These are phyloP conservation scores for Polypterus senegalus DNA, from an alignment of 2,113 vertebrate species.

Conservation along the genomic window DNA sequence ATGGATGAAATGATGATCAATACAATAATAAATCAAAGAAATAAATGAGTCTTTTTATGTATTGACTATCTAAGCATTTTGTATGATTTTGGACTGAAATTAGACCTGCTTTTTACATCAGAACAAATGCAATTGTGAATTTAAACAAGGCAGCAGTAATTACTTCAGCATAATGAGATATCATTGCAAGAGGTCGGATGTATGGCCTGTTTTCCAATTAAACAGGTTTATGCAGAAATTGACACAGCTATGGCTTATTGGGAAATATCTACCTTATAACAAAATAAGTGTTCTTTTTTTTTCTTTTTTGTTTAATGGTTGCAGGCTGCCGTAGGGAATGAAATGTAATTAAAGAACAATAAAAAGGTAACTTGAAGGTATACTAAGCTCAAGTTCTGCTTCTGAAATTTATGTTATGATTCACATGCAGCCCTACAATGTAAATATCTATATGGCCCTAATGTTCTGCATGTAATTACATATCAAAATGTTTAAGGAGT, in stretches of 20 bases:
- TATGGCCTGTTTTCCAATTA: conserved; percentile 52
- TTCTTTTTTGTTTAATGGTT: conserved; percentile 38
- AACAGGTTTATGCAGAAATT: conserved; percentile 45
- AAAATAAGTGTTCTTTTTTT: conserved; percentile 46
- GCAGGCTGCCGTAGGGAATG: conserved; percentile 48
- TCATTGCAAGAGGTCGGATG: conserved; percentile 38
- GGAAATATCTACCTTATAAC: conserved; percentile 49
- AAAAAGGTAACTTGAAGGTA: conserved; percentile 36
- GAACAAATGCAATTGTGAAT: conserved; percentile 14
- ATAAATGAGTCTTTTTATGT: conserved; percentile 3
- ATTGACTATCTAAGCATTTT: conserved; percentile 6
- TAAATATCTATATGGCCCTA: conserved; percentile 47
- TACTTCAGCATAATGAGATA: conserved; percentile 35
- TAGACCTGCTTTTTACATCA: conserved; percentile 18
- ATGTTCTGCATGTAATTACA: conserved; percentile 65
- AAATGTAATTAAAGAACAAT: conserved; percentile 70
- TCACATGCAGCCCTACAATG: too few species aligned
- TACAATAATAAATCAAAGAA: background rate
- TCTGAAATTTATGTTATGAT: conserved; percentile 48
- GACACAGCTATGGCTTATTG: conserved; percentile 48
- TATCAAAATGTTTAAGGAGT: conserved; percentile 56
- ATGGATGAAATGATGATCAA: too few species aligned
- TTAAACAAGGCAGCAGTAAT: conserved; percentile 16
- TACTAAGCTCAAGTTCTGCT: conserved; percentile 44
- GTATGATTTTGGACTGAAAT: conserved; percentile 12